phyloP scores from a whole-genome alignment of 2,888 invertebrate genomes.

The Thumatha senex region DNA sequence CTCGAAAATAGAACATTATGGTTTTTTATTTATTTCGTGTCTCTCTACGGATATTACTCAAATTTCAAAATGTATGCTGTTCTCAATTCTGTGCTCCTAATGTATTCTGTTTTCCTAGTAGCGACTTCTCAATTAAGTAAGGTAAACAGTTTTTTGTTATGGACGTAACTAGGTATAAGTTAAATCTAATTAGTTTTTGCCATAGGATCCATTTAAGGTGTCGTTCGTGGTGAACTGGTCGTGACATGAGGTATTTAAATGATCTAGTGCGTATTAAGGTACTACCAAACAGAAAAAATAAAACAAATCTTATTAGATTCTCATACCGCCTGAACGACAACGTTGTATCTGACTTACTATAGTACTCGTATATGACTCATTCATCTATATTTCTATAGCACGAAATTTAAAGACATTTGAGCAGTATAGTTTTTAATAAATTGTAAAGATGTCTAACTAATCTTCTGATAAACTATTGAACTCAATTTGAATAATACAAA shows the following conservation, averaged over 20 bases:
- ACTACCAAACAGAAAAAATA: not conserved
- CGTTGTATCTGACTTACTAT: too few relatives aligned
- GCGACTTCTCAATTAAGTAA: not conserved
- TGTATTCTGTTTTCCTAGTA: constrained; percentile 9
- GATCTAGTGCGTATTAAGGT: not conserved
- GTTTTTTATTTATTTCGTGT: constrained; percentile 34
- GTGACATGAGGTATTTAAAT: not conserved
- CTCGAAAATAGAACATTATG: constrained; percentile 44
- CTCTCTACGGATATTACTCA: constrained; percentile 23
- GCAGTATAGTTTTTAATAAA: too few relatives aligned
- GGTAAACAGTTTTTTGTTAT: constrained; percentile 2
- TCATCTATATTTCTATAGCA: too few relatives aligned
- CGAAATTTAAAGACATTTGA: too few relatives aligned
- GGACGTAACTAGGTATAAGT: not conserved
- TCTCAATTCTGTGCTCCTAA: constrained; percentile 6
- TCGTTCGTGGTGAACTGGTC: constrained; percentile 1
- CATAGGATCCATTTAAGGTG: constrained; percentile 1
- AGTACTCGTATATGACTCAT: too few relatives aligned
- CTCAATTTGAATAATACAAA: too few relatives aligned
- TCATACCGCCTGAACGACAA: too few relatives aligned
- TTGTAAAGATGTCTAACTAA: too few relatives aligned
- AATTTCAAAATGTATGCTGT: constrained; percentile 19
- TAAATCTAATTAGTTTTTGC: constrained; percentile 5
- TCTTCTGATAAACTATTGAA: too few relatives aligned
- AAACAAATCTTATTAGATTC: too few relatives aligned